These are phyloP conservation scores for Zaprionus obscuricornis DNA, from an alignment of 2,888 invertebrate genomes.

Conservation along the genomic window DNA sequence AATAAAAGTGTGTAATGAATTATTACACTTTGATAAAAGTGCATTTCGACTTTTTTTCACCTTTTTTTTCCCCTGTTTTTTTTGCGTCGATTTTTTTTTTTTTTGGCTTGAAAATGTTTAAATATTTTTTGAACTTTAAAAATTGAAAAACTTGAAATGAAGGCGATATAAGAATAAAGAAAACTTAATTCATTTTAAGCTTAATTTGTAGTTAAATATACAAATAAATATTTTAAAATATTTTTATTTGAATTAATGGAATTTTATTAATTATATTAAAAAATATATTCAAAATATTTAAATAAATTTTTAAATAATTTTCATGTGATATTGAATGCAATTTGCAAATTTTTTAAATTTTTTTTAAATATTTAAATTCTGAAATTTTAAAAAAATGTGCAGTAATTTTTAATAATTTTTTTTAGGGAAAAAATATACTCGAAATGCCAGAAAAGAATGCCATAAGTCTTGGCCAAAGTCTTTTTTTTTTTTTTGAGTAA, in stretches of 20 bases:
- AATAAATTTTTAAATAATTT: neutral
- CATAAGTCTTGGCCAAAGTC: slow-evolving; percentile 1
- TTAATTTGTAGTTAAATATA: no score
- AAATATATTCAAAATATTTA: no score
- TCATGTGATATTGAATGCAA: neutral
- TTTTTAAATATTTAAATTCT: neutral
- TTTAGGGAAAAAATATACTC: no score
- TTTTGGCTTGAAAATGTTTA: slow-evolving; percentile 7
- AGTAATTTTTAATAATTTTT: no score
- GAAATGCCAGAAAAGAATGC: slow-evolving; percentile 19
- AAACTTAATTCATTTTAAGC: neutral
- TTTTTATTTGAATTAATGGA: no score
- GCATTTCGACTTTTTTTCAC: slow-evolving; percentile 61
- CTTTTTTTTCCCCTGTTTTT: slow-evolving; percentile 13
- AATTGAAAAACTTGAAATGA: slow-evolving; percentile 4
- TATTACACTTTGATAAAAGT: slow-evolving; percentile 80
- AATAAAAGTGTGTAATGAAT: slow-evolving; percentile 75
- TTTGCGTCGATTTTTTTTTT: slow-evolving; percentile 38
- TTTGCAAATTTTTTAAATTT: neutral
- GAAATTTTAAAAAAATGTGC: no score
- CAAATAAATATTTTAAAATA: no score
- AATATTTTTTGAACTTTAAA: slow-evolving; percentile 39
- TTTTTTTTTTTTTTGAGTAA: slow-evolving; percentile 9
- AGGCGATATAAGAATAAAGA: neutral
- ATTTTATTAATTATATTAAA: no score